Evolutionary conservation across 2,113 vertebrate genomes (phyloP).

Genomic region (Girardinichthys multiradiatus): DNA sequence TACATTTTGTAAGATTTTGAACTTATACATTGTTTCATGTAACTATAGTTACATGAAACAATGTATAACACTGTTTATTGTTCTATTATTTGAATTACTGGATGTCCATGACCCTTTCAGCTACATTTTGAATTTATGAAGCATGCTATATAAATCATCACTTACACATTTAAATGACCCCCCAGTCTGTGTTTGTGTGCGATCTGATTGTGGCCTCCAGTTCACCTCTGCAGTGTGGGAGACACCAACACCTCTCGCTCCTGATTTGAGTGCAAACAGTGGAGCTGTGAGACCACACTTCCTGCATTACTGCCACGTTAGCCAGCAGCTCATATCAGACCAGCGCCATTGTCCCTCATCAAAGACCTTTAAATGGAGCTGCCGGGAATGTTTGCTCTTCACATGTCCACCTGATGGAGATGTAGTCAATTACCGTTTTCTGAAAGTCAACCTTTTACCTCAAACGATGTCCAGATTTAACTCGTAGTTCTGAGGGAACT

Average conservation of each 20-base stretch:
- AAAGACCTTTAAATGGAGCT: slow-evolving; percentile 47
- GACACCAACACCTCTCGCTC: slow-evolving; percentile 64
- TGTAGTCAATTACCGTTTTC: neutral
- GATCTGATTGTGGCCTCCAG: slow-evolving; percentile 46
- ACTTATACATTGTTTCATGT: too few relatives aligned
- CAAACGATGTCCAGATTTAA: neutral
- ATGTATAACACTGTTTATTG: too few relatives aligned
- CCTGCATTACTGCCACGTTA: slow-evolving; percentile 41
- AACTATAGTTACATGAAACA: too few relatives aligned
- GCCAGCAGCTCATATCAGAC: slow-evolving; percentile 47
- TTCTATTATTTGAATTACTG: too few relatives aligned
- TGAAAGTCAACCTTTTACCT: neutral
- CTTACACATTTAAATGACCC: slow-evolving; percentile 23
- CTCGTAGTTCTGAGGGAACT: neutral
- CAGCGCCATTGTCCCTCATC: slow-evolving; percentile 66
- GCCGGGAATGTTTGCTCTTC: slow-evolving; percentile 72
- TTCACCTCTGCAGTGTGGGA: slow-evolving; percentile 67
- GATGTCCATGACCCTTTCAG: neutral
- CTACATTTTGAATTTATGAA: neutral
- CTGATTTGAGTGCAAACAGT: slow-evolving; percentile 70
- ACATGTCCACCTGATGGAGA: slow-evolving; percentile 54
- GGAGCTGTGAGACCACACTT: slow-evolving; percentile 50
- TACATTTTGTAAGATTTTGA: too few relatives aligned
- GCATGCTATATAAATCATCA: neutral
- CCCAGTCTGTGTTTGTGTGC: slow-evolving; percentile 36